phyloP scores from a whole-genome alignment of 2,113 vertebrate species.

The Melanotaenia duboulayi region DNA sequence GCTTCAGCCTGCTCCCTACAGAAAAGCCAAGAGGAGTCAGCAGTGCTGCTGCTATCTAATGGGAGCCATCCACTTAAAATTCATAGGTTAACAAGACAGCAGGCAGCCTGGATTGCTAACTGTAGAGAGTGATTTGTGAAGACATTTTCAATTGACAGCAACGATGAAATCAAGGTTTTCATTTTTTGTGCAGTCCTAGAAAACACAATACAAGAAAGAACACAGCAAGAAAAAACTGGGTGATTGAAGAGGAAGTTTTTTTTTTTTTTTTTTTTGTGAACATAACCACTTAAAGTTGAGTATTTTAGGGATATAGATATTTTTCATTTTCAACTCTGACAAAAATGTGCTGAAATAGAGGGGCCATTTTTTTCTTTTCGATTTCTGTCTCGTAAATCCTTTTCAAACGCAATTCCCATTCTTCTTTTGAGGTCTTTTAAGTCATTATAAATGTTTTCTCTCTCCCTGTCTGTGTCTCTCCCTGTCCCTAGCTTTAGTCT shows the following conservation, averaged over 20 bases:
- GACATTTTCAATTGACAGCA: slow-evolving; percentile 53
- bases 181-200: slow-evolving; percentile 26
- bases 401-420: slow-evolving; percentile 79
- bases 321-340: slow-evolving; percentile 75
- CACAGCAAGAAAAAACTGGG: slow-evolving; percentile 43
- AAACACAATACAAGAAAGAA: slow-evolving; percentile 51
- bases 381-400: slow-evolving; percentile 79
- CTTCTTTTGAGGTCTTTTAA: slow-evolving; percentile 85
- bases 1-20: slow-evolving; percentile 56
- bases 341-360: slow-evolving; percentile 74
- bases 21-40: slow-evolving; percentile 69
- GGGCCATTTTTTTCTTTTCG: slow-evolving; percentile 70
- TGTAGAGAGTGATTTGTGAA: slow-evolving; percentile 54
- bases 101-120: slow-evolving; percentile 56
- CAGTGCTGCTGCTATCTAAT: slow-evolving; percentile 56
- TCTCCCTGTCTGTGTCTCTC: slow-evolving; percentile 55
- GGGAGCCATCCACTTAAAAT: slow-evolving; percentile 63
- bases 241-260: slow-evolving; percentile 44
- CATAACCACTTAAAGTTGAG: slow-evolving; percentile 61
- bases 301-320: slow-evolving; percentile 71
- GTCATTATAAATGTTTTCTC: slow-evolving; percentile 84
- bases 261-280: slow-evolving; percentile 27
- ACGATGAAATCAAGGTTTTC: slow-evolving; percentile 56
- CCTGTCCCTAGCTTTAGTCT: slow-evolving; percentile 75
- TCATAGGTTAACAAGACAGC: slow-evolving; percentile 68